Base-by-base conservation (phyloP, 2,113 vertebrate genomes). In the Harpagus bidentatus region DNA sequence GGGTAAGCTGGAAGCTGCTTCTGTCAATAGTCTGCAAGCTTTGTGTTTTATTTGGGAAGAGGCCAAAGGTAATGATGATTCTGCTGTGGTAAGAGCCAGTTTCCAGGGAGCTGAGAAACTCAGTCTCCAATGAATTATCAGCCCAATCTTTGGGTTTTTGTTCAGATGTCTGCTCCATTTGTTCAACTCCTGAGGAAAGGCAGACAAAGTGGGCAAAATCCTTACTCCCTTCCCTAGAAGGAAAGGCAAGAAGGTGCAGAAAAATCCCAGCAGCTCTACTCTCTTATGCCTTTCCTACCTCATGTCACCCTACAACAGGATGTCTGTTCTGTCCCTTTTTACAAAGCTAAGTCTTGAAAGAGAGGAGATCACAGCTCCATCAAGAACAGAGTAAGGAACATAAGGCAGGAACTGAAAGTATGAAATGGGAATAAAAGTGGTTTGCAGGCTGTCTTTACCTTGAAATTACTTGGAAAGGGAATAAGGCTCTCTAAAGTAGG, bases 31-130 rank as follows among this genome's bases (percentile, higher is more conserved):
- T 43, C 29, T 66, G n/a, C 26, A 91, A 63, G 34, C 38, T 88
- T 73, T 61, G 23, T 80, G 28, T 53, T 93, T 90, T 67, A 48
- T 92, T 82, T 84, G 65, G 55, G 63, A 84, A 61, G 58, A 91
- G 58, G 43, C 38, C 34, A 78, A 87, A 86, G 45, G 69, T 89
- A 77, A 36, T 13, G 38, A 65, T n/a, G 26, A 83, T 77, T 91
- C 66, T 61, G 8, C 40, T 89, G 45, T 61, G 17, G 2, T 55
- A 83, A 70, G 16, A 81, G 32, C 11, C 8, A 70, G 26, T 91
- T 95, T 87, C 67, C 77, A 89, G 40, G 63, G 59, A 84, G 36
- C 42, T 61, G 31, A 82, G 58, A 71, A 91, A 77, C 14, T 90
- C 36, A 34, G 34, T 66, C 42, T 52, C 21, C 11, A 25, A 32